These are phyloP conservation scores for Motacilla alba DNA, from an alignment of 2,113 vertebrate genomes.

Conservation along the genomic window DNA sequence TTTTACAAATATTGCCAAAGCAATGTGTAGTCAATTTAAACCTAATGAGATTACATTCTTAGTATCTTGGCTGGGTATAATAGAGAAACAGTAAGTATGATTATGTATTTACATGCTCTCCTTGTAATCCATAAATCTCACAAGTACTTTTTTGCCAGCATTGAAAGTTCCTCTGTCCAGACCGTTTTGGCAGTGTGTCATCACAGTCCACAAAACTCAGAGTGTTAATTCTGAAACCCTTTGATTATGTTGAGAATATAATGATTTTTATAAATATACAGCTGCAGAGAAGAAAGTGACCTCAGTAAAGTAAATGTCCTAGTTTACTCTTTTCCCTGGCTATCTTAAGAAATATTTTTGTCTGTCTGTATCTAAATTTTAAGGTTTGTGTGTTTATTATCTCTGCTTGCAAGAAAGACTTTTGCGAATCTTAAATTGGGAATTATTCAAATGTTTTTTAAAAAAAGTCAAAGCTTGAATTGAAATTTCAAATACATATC, in stretches of 20 bases:
- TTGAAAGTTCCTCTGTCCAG: background rate
- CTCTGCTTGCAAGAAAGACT: background rate
- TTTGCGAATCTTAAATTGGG: background rate
- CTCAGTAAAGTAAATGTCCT: background rate
- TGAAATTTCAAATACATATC: background rate
- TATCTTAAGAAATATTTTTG: background rate
- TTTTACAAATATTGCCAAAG: slow-evolving; percentile 35
- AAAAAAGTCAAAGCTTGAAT: background rate
- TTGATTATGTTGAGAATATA: background rate
- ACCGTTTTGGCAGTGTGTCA: background rate
- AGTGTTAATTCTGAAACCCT: background rate
- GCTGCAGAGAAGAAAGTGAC: background rate
- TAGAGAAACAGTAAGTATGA: background rate
- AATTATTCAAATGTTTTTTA: background rate
- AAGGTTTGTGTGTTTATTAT: background rate
- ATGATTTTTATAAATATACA: background rate
- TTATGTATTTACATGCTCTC: background rate
- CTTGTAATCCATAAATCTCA: slow-evolving; percentile 45
- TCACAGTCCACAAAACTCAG: background rate
- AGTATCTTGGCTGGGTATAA: slow-evolving; percentile 16
- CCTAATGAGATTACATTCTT: slow-evolving; percentile 50
- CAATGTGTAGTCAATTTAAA: slow-evolving; percentile 41
- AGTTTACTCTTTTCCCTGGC: background rate
- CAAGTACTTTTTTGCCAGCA: background rate
- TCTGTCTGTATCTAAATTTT: background rate